Conservation (phyloP, 2,797 vertebrate species). For the Pseudopleuronectes americanus region DNA sequence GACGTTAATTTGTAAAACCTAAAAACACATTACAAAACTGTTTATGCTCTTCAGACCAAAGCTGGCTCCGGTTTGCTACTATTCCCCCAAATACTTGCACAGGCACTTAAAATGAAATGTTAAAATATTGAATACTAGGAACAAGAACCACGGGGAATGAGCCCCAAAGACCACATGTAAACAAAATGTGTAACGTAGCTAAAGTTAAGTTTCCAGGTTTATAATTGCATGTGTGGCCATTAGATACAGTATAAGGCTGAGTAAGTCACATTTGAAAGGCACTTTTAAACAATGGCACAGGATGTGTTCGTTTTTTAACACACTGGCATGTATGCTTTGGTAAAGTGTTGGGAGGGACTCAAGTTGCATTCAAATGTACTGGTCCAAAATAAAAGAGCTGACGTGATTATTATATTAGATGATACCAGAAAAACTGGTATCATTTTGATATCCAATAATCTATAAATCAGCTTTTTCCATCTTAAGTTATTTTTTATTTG, state of each 20-base stretch:
- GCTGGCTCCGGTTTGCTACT: not conserved
- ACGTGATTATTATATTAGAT: not conserved
- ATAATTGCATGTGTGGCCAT: not conserved
- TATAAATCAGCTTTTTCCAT: no score
- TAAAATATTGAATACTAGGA: not conserved
- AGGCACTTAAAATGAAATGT: not conserved
- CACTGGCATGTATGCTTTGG: not conserved
- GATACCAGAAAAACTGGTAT: not conserved
- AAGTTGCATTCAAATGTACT: not conserved
- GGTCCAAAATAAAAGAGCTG: not conserved
- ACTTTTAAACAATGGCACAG: slow-evolving; percentile 54
- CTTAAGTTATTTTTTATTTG: not conserved
- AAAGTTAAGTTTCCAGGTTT: not conserved
- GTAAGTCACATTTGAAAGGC: slow-evolving; percentile 53
- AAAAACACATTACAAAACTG: not conserved
- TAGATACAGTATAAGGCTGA: slow-evolving; percentile 16
- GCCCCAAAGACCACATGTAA: not conserved
- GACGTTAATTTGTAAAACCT: not conserved
- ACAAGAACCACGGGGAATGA: not conserved
- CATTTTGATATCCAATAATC: not conserved
- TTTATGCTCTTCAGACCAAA: not conserved
- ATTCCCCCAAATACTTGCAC: not conserved
- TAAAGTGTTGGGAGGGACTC: not conserved
- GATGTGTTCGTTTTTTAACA: not conserved
- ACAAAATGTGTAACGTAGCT: not conserved